Evolutionary conservation across 2,797 vertebrate genomes (phyloP).

Genomic region (Brotogeris chrysoptera): DNA sequence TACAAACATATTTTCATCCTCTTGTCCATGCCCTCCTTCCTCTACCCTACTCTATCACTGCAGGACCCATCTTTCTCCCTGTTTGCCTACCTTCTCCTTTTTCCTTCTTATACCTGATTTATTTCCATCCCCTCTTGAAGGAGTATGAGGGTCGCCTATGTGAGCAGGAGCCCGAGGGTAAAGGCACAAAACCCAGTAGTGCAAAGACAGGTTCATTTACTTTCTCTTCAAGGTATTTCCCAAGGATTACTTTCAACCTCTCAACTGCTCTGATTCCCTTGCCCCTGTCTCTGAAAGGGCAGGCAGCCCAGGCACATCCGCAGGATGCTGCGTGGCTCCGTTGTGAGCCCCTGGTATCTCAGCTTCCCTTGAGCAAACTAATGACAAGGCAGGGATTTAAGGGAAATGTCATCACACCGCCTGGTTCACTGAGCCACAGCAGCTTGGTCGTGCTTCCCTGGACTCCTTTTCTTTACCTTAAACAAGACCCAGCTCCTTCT

Average conservation of each 20-base stretch:
- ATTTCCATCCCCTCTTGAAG: neutral
- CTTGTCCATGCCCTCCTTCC: neutral
- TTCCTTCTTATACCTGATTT: neutral
- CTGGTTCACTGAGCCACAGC: neutral
- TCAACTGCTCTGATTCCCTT: neutral
- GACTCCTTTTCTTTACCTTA: neutral
- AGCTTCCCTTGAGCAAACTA: neutral
- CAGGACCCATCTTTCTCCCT: neutral
- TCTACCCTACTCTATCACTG: neutral
- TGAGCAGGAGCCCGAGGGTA: neutral
- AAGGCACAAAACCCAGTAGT: neutral
- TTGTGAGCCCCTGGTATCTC: accelerated
- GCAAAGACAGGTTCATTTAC: neutral
- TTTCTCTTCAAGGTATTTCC: neutral
- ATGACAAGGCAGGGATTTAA: neutral
- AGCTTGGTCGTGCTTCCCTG: neutral
- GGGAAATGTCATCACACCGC: neutral
- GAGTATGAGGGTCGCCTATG: accelerated
- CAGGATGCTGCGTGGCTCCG: accelerated
- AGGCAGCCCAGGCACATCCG: neutral
- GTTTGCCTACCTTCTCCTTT: neutral
- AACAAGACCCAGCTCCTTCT: neutral
- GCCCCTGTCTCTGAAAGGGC: neutral
- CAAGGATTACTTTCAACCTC: neutral
- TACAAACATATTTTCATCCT: neutral